Evolutionary conservation across 2,113 vertebrate species (phyloP).

Genomic region (Leucopternis melanops): DNA sequence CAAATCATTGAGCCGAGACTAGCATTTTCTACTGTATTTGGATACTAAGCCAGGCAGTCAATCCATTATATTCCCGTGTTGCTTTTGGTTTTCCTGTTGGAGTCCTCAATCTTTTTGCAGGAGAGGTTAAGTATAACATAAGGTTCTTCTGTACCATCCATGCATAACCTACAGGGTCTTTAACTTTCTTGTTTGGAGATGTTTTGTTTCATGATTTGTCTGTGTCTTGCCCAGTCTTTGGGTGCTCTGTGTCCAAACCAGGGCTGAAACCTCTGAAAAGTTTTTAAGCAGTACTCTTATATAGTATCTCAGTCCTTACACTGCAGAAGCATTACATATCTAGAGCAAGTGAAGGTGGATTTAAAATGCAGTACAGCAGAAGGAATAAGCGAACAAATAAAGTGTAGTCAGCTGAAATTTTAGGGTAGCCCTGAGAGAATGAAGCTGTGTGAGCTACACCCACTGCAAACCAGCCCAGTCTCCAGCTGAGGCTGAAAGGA

Average conservation of each 20-base stretch:
- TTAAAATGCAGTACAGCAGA: not conserved
- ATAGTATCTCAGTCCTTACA: not conserved
- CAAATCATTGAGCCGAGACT: not conserved
- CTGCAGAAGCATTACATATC: not conserved
- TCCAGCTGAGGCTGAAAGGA: not conserved
- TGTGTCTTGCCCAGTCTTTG: not conserved
- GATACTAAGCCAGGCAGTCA: not conserved
- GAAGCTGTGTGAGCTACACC: not conserved
- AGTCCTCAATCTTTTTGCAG: not conserved
- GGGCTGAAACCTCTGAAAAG: not conserved
- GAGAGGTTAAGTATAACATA: not conserved
- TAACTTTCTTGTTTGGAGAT: not conserved
- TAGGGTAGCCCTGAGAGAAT: not conserved
- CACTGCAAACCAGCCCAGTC: not conserved
- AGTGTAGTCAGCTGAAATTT: not conserved
- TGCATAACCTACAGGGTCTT: not conserved
- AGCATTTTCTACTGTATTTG: not conserved
- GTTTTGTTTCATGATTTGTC: not conserved
- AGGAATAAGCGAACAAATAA: not conserved
- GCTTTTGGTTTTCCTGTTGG: not conserved
- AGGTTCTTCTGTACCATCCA: not conserved
- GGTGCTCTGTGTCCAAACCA: not conserved
- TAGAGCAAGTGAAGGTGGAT: not conserved
- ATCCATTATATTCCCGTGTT: not conserved
- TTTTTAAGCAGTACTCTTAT: not conserved